Percentiles rank a stretch among this genome's conserved stretches.
Evolutionary conservation across 2,113 vertebrate species (phyloP).

Genomic region (Phrynosoma blainvillii): DNA sequence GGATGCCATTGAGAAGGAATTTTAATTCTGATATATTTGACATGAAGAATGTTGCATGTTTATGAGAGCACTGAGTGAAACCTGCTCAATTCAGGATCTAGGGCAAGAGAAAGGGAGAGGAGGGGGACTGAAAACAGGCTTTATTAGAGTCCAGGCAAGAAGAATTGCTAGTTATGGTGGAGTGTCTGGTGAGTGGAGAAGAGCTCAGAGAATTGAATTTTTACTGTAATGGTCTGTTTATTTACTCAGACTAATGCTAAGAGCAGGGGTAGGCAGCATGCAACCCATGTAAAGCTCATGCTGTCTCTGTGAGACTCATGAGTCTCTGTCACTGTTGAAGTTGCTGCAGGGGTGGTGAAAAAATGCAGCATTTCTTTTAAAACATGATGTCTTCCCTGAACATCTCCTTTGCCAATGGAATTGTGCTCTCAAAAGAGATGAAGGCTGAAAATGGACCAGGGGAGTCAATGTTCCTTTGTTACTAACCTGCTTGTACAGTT

Average conservation of each 20-base stretch:
- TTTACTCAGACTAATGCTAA: background rate
- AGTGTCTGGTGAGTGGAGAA: background rate
- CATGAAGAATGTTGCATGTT: conserved; percentile 29
- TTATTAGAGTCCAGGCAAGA: background rate
- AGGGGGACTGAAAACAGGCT: no score
- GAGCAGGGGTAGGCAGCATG: no score
- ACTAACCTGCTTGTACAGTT: no score
- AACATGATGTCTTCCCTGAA: no score
- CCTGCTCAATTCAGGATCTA: background rate
- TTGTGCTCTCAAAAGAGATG: no score
- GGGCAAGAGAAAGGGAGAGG: background rate
- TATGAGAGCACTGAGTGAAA: conserved; percentile 5
- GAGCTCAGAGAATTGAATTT: no score
- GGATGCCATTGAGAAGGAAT: background rate
- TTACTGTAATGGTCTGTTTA: background rate
- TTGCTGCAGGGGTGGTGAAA: no score
- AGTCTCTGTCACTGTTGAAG: no score
- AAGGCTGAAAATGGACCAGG: no score
- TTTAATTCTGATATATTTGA: conserved; percentile 37
- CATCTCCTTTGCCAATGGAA: no score
- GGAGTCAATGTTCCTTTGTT: no score
- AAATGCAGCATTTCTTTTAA: no score
- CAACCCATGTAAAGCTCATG: background rate
- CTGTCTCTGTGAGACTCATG: background rate
- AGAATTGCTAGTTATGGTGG: background rate